Evolutionary conservation across 1,140 invertebrate species (phyloP), one percentile per base, ranked within the genome.

Genomic region (Pseudomyrmex cubaensis): DNA sequence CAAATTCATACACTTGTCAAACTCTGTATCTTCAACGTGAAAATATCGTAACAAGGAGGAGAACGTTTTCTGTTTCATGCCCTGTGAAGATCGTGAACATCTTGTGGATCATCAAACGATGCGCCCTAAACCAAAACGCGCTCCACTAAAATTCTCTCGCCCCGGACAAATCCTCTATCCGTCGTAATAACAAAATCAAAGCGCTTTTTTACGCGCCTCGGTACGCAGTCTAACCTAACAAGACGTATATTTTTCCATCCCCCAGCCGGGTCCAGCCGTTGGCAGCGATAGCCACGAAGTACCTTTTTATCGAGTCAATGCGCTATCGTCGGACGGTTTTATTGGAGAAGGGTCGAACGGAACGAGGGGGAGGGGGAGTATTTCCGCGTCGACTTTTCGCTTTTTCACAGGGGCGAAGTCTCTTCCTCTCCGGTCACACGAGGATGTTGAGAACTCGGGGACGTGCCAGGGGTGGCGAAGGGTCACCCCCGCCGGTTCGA

Each of bases 231-330:
- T 54, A 73, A 74, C 62, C 67, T 88, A 86, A 89, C 87, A 88
- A 89, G 86, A 83, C 78, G 78, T 74, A 87, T 80, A 89, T 88
- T 72, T 84, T 44, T 62, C 78, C 70, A 64, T 64, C 69, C 78
- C 35, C 75, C 73, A 48, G 75, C 69, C 52, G 84, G 61, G 76
- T 85, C 35, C 85, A 82, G 85, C 62, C 84, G 64, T 44, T 67
- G 84, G 85, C 76, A 78, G 70, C 84, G 90, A 89, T 90, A 88
- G 88, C 90, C 89, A 87, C 85, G 70, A 89, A 90, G 88, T 89
- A 83, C 57, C 89, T 90, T 91, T 91, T 91, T 88, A 91, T 91
- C 90, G 90, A 89, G 85, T 91, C 88, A 88, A 90, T 85, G 88
- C 67, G 75, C 66, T 72, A 87, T 90, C 87, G 84, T 70, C 56